Evolutionary conservation across 2,113 vertebrate species (phyloP).

Genomic region (Microcebus griseorufus): DNA sequence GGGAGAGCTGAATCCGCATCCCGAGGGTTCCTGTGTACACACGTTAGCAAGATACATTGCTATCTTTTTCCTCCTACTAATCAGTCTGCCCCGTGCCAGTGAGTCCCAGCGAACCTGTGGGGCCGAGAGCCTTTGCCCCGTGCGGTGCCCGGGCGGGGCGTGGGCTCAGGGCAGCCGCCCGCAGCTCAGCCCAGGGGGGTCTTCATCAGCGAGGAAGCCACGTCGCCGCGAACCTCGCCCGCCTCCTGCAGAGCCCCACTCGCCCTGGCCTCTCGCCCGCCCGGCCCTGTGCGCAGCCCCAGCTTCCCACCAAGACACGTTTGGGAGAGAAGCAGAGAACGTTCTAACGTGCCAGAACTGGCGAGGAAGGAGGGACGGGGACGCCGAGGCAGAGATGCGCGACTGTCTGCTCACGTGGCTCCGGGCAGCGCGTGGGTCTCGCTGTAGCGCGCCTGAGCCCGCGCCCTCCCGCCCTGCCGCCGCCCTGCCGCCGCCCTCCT

Average conservation of each 20-base stretch:
- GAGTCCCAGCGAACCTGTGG: too few relatives aligned
- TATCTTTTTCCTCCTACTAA: too few relatives aligned
- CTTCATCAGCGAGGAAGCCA: background rate
- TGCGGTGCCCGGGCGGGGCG: background rate
- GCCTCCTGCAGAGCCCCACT: background rate
- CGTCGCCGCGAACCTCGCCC: background rate
- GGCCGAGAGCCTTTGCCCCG: too few relatives aligned
- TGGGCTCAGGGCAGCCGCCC: background rate
- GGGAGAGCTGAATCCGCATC: too few relatives aligned
- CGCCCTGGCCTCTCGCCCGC: background rate
- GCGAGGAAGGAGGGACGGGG: background rate
- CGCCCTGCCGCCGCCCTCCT: too few relatives aligned
- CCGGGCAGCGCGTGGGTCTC: background rate
- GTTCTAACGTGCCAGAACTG: background rate
- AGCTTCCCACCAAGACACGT: background rate
- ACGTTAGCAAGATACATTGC: too few relatives aligned
- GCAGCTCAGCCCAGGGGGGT: background rate
- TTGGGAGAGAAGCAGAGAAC: background rate
- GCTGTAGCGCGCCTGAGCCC: background rate
- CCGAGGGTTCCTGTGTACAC: too few relatives aligned
- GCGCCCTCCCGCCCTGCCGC: too few relatives aligned
- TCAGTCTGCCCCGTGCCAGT: too few relatives aligned
- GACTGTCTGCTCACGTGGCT: background rate
- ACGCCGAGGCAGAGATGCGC: background rate
- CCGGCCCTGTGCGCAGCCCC: background rate